Percentiles rank a stretch among this genome's conserved stretches.
These are phyloP conservation scores for Drosophila leontia DNA, from an alignment of 1,140 invertebrate species.

Conservation along the genomic window DNA sequence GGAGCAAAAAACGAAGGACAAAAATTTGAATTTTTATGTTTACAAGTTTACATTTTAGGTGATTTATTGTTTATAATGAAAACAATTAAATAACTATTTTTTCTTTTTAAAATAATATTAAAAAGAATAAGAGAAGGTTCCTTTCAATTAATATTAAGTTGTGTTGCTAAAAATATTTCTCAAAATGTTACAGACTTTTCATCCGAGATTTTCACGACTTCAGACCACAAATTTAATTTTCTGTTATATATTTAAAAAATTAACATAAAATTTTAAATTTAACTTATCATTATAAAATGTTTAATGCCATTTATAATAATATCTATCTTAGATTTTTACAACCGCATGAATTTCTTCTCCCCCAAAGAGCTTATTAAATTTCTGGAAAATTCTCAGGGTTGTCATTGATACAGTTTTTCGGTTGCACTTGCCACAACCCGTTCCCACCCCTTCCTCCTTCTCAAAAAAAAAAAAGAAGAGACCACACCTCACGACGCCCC, in stretches of 20 bases:
- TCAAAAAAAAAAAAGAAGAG: background rate
- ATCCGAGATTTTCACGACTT: too few species aligned
- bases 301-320: background rate
- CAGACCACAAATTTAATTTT: background rate
- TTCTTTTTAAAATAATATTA: too few species aligned
- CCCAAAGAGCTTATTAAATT: background rate
- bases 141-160: too few species aligned
- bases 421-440: slow-evolving; percentile 54
- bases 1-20: too few species aligned
- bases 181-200: too few species aligned
- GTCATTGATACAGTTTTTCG: slow-evolving; percentile 35
- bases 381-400: slow-evolving; percentile 3
- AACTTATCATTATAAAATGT: background rate
- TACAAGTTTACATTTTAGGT: too few species aligned
- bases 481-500: slow-evolving; percentile 25
- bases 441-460: slow-evolving; percentile 41
- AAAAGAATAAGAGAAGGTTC: too few species aligned
- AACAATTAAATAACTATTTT: too few species aligned
- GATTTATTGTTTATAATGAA: too few species aligned
- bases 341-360: background rate
- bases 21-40: too few species aligned
- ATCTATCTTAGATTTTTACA: background rate
- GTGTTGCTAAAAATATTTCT: too few species aligned
- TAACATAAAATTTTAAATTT: background rate
- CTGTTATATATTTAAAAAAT: background rate